phyloP scores from a whole-genome alignment of 2,797 vertebrate species.

The Brachyrhaphis roseni region DNA sequence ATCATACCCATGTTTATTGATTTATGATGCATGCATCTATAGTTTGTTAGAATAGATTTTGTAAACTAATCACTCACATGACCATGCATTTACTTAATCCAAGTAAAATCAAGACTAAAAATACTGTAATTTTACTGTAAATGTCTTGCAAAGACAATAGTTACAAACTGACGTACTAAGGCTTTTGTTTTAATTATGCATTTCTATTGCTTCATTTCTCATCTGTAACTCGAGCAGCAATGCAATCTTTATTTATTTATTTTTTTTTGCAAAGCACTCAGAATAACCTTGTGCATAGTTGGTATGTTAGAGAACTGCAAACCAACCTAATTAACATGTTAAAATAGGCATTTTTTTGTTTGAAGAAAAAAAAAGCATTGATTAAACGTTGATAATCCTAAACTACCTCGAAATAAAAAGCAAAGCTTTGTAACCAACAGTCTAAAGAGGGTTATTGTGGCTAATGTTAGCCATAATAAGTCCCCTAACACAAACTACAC shows the following conservation, averaged over 20 bases:
- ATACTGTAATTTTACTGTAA: neutral
- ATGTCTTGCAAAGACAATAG: neutral
- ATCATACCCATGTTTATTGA: neutral
- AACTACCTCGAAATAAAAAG: conserved; percentile 34
- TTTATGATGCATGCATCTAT: neutral
- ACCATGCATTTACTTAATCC: neutral
- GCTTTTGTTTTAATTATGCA: neutral
- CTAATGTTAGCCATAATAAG: conserved; percentile 75
- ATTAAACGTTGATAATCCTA: conserved; percentile 8
- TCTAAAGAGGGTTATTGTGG: conserved; percentile 49
- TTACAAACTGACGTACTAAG: neutral
- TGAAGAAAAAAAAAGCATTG: neutral
- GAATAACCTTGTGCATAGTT: neutral
- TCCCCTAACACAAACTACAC: conserved; percentile 62
- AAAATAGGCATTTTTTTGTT: neutral
- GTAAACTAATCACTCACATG: neutral
- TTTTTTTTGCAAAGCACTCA: neutral
- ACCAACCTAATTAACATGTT: neutral
- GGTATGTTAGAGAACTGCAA: neutral
- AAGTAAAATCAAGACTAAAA: neutral
- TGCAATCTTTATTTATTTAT: neutral
- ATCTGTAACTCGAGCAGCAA: neutral
- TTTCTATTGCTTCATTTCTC: neutral
- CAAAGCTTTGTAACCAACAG: conserved; percentile 58
- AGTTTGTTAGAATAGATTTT: neutral